These are phyloP conservation scores for Hemichromis elongatus DNA, from an alignment of 2,113 vertebrate species.

Conservation along the genomic window DNA sequence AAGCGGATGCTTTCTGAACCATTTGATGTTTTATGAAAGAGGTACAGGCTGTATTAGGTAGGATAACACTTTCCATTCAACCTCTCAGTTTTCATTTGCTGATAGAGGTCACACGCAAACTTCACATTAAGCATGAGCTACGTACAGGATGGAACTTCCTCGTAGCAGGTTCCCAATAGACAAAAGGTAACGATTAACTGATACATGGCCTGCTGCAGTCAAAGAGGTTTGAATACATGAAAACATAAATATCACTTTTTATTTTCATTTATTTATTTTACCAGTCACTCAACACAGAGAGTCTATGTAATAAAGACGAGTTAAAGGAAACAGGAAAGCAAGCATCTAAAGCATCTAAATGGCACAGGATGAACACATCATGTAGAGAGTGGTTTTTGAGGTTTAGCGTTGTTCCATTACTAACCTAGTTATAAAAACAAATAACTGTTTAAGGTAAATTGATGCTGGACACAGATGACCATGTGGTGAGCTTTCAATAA, in stretches of 20 bases:
- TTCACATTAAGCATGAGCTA: conserved; percentile 36
- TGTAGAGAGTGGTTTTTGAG: background rate
- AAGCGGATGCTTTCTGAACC: background rate
- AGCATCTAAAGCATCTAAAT: background rate
- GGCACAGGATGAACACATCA: background rate
- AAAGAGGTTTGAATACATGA: background rate
- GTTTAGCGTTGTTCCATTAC: background rate
- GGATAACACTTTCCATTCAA: background rate
- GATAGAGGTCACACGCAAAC: background rate
- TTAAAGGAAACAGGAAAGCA: background rate
- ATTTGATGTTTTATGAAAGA: background rate
- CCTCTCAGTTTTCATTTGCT: background rate
- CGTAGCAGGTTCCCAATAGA: background rate
- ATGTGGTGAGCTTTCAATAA: background rate
- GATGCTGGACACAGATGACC: background rate
- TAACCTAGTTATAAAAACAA: background rate
- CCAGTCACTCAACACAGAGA: background rate
- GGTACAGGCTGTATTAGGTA: background rate
- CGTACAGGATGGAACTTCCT: background rate
- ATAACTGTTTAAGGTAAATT: background rate
- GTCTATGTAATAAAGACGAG: background rate
- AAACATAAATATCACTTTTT: background rate
- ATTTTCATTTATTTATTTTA: background rate
- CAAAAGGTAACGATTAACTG: background rate
- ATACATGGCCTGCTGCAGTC: background rate